A percentile compares a stretch with the other conserved stretches of the same genome.
Evolutionary conservation across 1,140 invertebrate genomes (phyloP).

Genomic region (Plutomurus gul): DNA sequence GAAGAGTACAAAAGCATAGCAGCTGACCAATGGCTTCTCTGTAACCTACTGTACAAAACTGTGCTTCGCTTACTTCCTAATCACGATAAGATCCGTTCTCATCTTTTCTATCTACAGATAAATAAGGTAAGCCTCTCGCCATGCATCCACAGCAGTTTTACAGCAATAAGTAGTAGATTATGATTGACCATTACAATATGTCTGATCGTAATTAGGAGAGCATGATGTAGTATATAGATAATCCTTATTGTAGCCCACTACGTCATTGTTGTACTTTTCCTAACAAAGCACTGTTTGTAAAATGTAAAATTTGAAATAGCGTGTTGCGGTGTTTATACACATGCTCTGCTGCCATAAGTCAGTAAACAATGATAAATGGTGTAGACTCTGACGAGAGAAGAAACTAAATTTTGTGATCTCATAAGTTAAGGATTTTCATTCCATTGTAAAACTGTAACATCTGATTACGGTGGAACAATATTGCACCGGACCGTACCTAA

Average conservation of each 20-base stretch:
- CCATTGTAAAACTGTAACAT: not conserved
- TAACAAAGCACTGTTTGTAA: no score
- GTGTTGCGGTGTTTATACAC: no score
- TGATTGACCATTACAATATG: no score
- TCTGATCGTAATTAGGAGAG: no score
- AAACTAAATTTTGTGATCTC: not conserved
- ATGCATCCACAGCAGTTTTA: not conserved
- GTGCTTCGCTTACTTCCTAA: constrained; percentile 19
- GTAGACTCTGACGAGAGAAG: not conserved
- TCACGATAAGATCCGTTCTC: constrained; percentile 11
- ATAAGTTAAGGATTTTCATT: no score
- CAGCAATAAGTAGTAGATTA: not conserved
- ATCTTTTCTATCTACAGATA: no score
- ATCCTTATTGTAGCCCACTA: no score
- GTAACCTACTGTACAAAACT: not conserved
- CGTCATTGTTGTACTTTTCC: no score
- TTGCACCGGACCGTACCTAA: not conserved
- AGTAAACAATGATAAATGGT: not conserved
- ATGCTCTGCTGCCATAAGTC: no score
- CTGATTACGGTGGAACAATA: not conserved
- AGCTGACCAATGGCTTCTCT: constrained; percentile 1
- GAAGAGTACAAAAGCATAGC: not conserved
- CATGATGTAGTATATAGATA: no score
- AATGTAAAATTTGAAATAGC: no score
- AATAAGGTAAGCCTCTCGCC: not conserved